These are phyloP conservation scores for Nylanderia fulva DNA, from an alignment of 1,140 invertebrate species.

Conservation along the genomic window DNA sequence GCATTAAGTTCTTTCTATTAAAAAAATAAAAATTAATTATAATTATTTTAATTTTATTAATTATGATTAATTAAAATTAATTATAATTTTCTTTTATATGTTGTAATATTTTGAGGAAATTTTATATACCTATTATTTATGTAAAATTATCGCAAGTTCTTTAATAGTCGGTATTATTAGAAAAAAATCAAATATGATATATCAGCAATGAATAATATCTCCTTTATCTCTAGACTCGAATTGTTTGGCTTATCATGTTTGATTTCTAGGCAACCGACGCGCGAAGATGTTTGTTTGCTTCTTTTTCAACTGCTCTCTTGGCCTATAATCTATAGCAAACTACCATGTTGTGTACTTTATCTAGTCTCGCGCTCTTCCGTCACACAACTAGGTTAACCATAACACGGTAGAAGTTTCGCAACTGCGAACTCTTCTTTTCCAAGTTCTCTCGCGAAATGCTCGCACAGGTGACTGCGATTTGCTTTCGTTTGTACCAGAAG, in stretches of 20 bases:
- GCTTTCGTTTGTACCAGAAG: slow-evolving; percentile 60
- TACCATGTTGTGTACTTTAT: slow-evolving; percentile 33
- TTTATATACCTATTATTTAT: background rate
- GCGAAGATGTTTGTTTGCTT: background rate
- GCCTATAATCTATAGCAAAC: slow-evolving; percentile 26
- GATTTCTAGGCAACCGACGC: background rate
- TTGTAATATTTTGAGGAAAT: background rate
- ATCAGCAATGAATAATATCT: background rate
- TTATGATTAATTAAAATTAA: background rate
- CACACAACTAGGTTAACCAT: slow-evolving; percentile 70
- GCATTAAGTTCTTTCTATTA: background rate
- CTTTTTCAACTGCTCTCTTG: background rate
- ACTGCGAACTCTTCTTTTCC: slow-evolving; percentile 53
- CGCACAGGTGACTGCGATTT: slow-evolving; percentile 65
- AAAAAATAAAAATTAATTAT: background rate
- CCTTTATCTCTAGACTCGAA: background rate
- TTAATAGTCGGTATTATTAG: background rate
- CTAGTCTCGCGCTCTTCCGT: slow-evolving; percentile 61
- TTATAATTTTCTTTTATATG: background rate
- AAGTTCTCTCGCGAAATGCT: slow-evolving; percentile 67
- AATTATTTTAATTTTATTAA: too few species aligned
- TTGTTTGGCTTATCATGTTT: background rate
- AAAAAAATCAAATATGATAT: background rate
- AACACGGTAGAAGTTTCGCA: slow-evolving; percentile 67
- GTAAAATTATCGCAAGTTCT: background rate